These are phyloP conservation scores for Pyralis farinalis DNA, from an alignment of 2,888 invertebrate genomes.

Conservation along the genomic window DNA sequence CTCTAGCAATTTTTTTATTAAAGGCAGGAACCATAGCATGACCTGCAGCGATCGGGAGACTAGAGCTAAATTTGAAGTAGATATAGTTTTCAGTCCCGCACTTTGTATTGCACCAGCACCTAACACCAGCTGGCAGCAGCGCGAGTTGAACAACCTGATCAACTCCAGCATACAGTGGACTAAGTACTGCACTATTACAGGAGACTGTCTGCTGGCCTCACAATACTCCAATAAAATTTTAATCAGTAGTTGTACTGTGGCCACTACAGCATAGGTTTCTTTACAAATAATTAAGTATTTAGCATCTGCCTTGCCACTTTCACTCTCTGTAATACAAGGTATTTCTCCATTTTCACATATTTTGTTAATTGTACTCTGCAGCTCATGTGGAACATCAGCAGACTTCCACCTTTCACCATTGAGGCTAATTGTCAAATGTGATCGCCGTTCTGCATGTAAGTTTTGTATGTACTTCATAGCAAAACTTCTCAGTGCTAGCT, in stretches of 20 bases:
- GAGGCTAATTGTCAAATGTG: slow-evolving; percentile 90
- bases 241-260: slow-evolving; percentile 92
- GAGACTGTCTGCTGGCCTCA: slow-evolving; percentile 87
- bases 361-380: slow-evolving; percentile 91
- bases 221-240: slow-evolving; percentile 97
- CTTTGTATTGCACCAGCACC: slow-evolving; percentile 98
- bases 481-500: slow-evolving; percentile 91
- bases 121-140: slow-evolving; percentile 95
- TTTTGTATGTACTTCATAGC: slow-evolving; percentile 94
- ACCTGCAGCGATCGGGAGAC: slow-evolving; percentile 92
- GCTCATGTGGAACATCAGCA: slow-evolving; percentile 93
- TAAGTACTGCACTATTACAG: slow-evolving; percentile 89
- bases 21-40: slow-evolving; percentile 89
- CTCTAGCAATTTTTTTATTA: slow-evolving; percentile 85
- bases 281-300: slow-evolving; percentile 83
- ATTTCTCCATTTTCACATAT: slow-evolving; percentile 81
- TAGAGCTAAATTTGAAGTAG: slow-evolving; percentile 95
- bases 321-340: slow-evolving; percentile 51
- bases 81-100: slow-evolving; percentile 96
- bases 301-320: slow-evolving; percentile 67
- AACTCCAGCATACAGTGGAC: slow-evolving; percentile 94
- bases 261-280: slow-evolving; percentile 88
- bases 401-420: slow-evolving; percentile 97
- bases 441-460: slow-evolving; percentile 94
- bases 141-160: slow-evolving; percentile 91